Conservation (phyloP, 2,113 vertebrate species). For the Craseonycteris thonglongyai region DNA sequence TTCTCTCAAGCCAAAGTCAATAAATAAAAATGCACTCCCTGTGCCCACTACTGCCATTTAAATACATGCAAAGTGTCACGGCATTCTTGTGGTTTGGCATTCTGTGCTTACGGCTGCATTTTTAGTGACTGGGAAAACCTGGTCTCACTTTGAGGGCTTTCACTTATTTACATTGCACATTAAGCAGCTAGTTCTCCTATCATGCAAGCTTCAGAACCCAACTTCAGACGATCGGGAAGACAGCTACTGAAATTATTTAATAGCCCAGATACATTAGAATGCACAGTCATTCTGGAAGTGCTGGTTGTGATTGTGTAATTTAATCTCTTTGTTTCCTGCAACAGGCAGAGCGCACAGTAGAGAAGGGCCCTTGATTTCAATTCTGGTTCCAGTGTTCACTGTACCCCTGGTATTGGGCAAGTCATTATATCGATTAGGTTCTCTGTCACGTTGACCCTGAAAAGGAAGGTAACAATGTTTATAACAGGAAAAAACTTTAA, state of each 20-base stretch:
- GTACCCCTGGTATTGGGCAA: accelerated
- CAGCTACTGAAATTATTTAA: background rate
- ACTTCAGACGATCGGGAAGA: background rate
- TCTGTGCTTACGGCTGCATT: background rate
- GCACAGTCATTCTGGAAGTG: background rate
- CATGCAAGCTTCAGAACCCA: background rate
- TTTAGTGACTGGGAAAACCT: background rate
- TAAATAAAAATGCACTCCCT: no score
- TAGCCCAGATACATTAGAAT: background rate
- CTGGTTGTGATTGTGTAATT: background rate
- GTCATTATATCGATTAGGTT: background rate
- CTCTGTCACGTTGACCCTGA: background rate
- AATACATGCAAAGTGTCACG: background rate
- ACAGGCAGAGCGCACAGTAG: accelerated
- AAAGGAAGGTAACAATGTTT: background rate
- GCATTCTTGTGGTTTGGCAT: background rate
- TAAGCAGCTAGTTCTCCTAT: background rate
- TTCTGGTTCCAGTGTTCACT: background rate
- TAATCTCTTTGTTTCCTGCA: no score
- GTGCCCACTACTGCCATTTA: background rate
- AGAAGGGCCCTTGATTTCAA: accelerated
- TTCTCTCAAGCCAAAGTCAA: background rate
- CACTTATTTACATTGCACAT: background rate
- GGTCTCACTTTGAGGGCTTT: background rate
- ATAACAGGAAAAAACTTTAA: background rate